Evolutionary conservation across 2,888 invertebrate genomes (phyloP).

Genomic region (Sesia apiformis): DNA sequence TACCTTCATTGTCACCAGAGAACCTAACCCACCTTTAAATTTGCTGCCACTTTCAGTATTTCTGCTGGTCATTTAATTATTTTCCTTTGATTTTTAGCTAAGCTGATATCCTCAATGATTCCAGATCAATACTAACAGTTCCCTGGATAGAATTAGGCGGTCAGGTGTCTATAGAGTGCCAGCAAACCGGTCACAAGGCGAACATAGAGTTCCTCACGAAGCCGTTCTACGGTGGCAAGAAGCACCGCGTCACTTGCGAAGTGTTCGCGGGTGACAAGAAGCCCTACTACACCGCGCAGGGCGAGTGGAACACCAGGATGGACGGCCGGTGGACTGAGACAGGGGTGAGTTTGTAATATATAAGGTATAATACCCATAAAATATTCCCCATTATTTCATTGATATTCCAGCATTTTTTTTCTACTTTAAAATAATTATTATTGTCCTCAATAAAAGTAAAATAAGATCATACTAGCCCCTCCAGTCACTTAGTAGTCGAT

Average conservation of each 20-base stretch:
- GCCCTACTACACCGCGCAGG: slow-evolving; percentile 89
- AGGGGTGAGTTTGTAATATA: slow-evolving; percentile 55
- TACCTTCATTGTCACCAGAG: too few relatives aligned
- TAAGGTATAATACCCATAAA: background rate
- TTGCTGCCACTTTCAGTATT: too few relatives aligned
- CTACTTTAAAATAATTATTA: too few relatives aligned
- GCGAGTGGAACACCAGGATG: slow-evolving; percentile 98
- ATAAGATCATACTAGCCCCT: too few relatives aligned
- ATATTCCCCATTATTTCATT: too few relatives aligned
- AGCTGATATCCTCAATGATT: slow-evolving; percentile 4
- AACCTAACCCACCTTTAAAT: too few relatives aligned
- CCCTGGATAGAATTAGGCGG: slow-evolving; percentile 99
- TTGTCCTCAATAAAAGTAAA: too few relatives aligned
- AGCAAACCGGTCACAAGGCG: slow-evolving; percentile 94
- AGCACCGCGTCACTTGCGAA: slow-evolving; percentile 90
- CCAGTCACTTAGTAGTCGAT: too few relatives aligned
- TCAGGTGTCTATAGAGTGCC: slow-evolving; percentile 90
- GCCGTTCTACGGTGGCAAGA: slow-evolving; percentile 98
- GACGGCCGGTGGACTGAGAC: slow-evolving; percentile 89
- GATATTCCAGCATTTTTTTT: too few relatives aligned
- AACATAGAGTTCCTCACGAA: slow-evolving; percentile 97
- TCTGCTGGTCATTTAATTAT: too few relatives aligned
- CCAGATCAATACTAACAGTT: slow-evolving; percentile 94
- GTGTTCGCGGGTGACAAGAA: slow-evolving; percentile 90
- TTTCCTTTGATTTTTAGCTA: too few relatives aligned